A percentile compares a stretch with the other conserved stretches of the same genome.
These are phyloP conservation scores for Tromatobia lineatoria DNA, from an alignment of 2,888 invertebrate species.

Conservation along the genomic window DNA sequence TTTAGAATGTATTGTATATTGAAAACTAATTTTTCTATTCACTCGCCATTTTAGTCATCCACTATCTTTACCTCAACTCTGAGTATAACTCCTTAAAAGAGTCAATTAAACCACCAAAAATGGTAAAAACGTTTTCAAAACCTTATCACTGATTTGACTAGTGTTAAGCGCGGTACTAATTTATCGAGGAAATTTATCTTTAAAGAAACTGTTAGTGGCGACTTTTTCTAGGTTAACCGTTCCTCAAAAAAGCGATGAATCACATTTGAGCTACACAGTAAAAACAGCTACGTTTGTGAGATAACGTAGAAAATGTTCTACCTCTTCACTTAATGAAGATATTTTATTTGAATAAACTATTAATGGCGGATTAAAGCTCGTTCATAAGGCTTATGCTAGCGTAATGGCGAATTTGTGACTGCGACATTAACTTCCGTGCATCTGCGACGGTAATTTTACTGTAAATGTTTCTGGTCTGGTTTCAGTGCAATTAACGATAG, in stretches of 20 bases:
- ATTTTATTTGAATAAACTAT: slow-evolving; percentile 3
- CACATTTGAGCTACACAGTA: not conserved
- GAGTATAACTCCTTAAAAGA: too few species aligned
- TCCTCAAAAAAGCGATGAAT: not conserved
- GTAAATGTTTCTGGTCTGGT: slow-evolving; percentile 21
- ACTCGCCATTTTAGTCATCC: too few species aligned
- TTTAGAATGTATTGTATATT: too few species aligned
- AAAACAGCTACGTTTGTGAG: not conserved
- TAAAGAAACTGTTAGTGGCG: too few species aligned
- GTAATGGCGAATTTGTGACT: slow-evolving; percentile 3
- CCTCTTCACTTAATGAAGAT: not conserved
- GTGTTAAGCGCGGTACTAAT: too few species aligned
- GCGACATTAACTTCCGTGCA: slow-evolving; percentile 1
- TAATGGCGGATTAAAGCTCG: slow-evolving; percentile 5
- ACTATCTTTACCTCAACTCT: too few species aligned
- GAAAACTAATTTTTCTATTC: too few species aligned
- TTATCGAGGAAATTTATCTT: too few species aligned
- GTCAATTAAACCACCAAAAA: too few species aligned
- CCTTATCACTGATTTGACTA: too few species aligned
- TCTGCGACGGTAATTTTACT: slow-evolving; percentile 14
- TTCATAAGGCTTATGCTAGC: not conserved
- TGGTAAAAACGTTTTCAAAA: too few species aligned
- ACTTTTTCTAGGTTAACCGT: not conserved
- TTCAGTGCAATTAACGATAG: slow-evolving; percentile 27
- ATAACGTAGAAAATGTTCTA: not conserved